A percentile compares a stretch with the other conserved stretches of the same genome.
phyloP scores from a whole-genome alignment of 2,797 vertebrate species.

The Crocidura indochinensis region DNA sequence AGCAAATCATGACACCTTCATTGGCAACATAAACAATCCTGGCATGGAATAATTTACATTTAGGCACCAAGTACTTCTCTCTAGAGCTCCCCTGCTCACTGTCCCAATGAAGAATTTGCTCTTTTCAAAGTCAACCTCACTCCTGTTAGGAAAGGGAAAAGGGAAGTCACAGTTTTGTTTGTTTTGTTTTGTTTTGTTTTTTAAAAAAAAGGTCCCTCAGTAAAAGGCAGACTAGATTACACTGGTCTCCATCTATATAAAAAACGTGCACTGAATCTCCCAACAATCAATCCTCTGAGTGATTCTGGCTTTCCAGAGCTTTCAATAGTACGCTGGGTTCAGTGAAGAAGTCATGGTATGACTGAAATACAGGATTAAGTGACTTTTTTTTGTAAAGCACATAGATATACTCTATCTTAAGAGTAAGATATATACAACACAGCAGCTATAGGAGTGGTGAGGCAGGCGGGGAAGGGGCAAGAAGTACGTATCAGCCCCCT shows the following conservation, averaged over 20 bases:
- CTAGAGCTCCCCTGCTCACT: background rate
- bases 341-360: conserved; percentile 51
- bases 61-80: background rate
- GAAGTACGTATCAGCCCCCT: conserved; percentile 46
- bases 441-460: conserved; percentile 69
- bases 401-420: conserved; percentile 36
- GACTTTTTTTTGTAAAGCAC: conserved; percentile 52
- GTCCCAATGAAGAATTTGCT: conserved; percentile 3
- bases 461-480: conserved; percentile 43
- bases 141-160: background rate
- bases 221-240: conserved; percentile 65
- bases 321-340: conserved; percentile 55
- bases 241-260: conserved; percentile 68
- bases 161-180: conserved; percentile 59
- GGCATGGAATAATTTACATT: background rate
- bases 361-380: conserved; percentile 49
- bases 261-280: conserved; percentile 66
- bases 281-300: conserved; percentile 39
- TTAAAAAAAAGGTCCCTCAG: conserved; percentile 49
- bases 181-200: too few species aligned
- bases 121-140: conserved; percentile 21
- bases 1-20: background rate
- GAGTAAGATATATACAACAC: conserved; percentile 66
- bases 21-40: background rate
- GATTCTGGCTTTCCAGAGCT: conserved; percentile 24